Evolutionary conservation across 1,140 invertebrate species (phyloP).

Genomic region (Oppia nitens): DNA sequence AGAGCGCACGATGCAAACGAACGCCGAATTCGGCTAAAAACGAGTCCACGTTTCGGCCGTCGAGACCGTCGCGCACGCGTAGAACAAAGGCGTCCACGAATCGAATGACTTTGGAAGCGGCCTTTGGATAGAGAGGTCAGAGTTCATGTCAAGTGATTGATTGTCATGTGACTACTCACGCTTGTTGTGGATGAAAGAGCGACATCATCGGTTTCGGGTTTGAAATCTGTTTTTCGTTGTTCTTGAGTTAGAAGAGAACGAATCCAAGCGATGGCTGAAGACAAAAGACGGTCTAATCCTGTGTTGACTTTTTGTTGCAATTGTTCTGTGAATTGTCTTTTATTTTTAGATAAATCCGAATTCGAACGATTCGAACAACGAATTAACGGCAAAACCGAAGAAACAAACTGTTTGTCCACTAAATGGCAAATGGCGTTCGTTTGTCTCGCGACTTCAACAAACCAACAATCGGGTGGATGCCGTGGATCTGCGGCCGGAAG

Average conservation of each 20-base stretch:
- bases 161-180: slow-evolving; percentile 25
- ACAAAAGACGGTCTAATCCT: slow-evolving; percentile 67
- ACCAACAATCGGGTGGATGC: slow-evolving; percentile 64
- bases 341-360: slow-evolving; percentile 67
- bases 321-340: slow-evolving; percentile 65
- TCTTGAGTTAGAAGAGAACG: slow-evolving; percentile 74
- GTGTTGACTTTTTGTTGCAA: slow-evolving; percentile 78
- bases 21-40: slow-evolving; percentile 75
- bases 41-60: slow-evolving; percentile 78
- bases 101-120: slow-evolving; percentile 68
- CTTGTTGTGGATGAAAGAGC: slow-evolving; percentile 25
- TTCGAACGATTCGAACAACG: slow-evolving; percentile 74
- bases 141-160: slow-evolving; percentile 18
- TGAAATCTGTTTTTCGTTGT: slow-evolving; percentile 91
- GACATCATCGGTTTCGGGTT: slow-evolving; percentile 53
- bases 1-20: slow-evolving; percentile 78
- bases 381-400: slow-evolving; percentile 71
- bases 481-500: slow-evolving; percentile 76
- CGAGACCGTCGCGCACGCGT: slow-evolving; percentile 63
- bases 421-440: slow-evolving; percentile 91
- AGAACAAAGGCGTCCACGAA: slow-evolving; percentile 58
- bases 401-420: slow-evolving; percentile 83
- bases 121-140: too few relatives aligned
- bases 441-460: slow-evolving; percentile 83
- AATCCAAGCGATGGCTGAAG: slow-evolving; percentile 76